Conservation (phyloP, 2,113 vertebrate genomes). For the Sisor rabdophorus region DNA sequence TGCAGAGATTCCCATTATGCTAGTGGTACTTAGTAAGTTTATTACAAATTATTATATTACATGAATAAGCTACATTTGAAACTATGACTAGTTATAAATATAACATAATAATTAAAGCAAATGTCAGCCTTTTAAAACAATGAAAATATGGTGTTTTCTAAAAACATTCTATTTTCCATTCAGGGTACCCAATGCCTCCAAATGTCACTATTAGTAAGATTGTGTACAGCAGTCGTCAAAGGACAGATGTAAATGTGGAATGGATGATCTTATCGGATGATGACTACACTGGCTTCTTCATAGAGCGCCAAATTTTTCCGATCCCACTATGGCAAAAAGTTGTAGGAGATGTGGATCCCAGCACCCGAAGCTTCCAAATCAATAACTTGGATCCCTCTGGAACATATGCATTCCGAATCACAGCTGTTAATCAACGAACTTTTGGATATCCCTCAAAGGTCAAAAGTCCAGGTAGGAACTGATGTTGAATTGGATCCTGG, state of each 20-base stretch:
- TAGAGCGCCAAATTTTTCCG: conserved; percentile 70
- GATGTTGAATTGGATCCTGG: neutral
- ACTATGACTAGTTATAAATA: no score
- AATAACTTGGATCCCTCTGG: conserved; percentile 72
- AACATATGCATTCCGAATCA: conserved; percentile 78
- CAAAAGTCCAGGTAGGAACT: conserved; percentile 82
- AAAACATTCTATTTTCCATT: neutral
- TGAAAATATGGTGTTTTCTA: neutral
- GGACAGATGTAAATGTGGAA: conserved; percentile 79
- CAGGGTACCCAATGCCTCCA: conserved; percentile 81
- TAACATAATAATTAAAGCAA: no score
- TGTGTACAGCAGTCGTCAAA: conserved; percentile 68
- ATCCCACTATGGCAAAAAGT: conserved; percentile 69
- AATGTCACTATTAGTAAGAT: conserved; percentile 79
- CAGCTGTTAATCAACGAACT: conserved; percentile 81
- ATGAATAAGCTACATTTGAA: no score
- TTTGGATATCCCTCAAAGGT: conserved; percentile 79
- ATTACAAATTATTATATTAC: neutral
- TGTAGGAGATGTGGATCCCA: conserved; percentile 69
- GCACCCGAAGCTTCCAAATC: conserved; percentile 67
- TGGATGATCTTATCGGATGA: conserved; percentile 68
- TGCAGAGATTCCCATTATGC: conserved; percentile 68
- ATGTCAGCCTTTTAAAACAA: neutral
- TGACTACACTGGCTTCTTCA: conserved; percentile 77
- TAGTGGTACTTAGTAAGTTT: conserved; percentile 78